Evolutionary conservation across 2,113 vertebrate species (phyloP), one percentile per base, ranked within the genome.

Genomic region (Tragulus kanchil): DNA sequence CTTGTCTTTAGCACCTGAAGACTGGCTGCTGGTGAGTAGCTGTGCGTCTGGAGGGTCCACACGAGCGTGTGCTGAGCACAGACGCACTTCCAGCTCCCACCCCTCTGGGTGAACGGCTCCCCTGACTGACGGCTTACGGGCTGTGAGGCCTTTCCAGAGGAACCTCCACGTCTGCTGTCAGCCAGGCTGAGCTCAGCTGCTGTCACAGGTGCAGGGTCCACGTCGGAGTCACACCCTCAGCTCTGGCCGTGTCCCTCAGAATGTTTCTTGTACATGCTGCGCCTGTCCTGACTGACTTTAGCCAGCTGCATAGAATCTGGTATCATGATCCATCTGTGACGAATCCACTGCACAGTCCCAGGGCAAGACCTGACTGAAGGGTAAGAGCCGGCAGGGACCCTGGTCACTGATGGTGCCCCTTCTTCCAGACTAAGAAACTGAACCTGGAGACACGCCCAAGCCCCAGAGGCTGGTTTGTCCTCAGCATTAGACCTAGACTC

Each of bases 171-270:
- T 58, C 31, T 85, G 50, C 42, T 9, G 11, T 85, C 45, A 48
- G 21, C 48, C 71, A 73, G 6, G 50, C 3, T 28, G 54, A 19
- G 45, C 52, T 56, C 73, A 9, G 59, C 67, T 86, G 79, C 58
- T 67, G 0, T 65, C 62, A 1, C 56, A 14, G 82, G 62, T n/a
- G 4, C 13, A 36, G 17, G 26, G 61, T 28, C 71, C 73, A 1
- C 0, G 5, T 15, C 7, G 48, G 28, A 23, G 19, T 28, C 25
- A 1, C 28, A 3, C 48, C 23, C 0, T 59, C 25, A 21, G 2
- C 56, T 59, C 56, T 45, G 42, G 69, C 36, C 9, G 3, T 56
- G 6, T 50, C 42, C 28, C 54, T 31, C 11, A 61, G 48, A 64
- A 26, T n/a, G 61, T 25, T 71, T 85, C 54, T 81, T 58, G 26